These are phyloP conservation scores for Pygmarrhopalites habei DNA, from an alignment of 1,140 invertebrate genomes.

Conservation along the genomic window DNA sequence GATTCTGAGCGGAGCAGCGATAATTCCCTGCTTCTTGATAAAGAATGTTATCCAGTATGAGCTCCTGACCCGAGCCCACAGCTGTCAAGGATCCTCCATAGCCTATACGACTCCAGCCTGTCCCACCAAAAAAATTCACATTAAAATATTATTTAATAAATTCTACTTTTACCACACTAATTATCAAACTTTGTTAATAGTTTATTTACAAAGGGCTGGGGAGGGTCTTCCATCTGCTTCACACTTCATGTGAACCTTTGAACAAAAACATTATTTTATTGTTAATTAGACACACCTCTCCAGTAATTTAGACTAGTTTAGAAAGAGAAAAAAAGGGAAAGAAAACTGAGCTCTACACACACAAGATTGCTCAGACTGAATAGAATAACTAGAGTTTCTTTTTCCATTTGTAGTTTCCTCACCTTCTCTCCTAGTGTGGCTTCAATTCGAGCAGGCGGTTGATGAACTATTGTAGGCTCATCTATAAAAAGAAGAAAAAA, in stretches of 20 bases:
- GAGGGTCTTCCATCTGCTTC: constrained; percentile 54
- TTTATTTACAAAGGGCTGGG: constrained; percentile 39
- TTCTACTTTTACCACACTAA: no score
- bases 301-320: no score
- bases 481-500: constrained; percentile 31
- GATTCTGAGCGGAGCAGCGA: constrained; percentile 52
- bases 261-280: no score
- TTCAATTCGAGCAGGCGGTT: constrained; percentile 58
- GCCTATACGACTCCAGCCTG: constrained; percentile 40
- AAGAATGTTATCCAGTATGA: constrained; percentile 59
- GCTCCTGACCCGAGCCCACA: constrained; percentile 52
- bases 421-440: constrained; percentile 72
- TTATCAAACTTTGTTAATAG: no score
- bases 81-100: constrained; percentile 50
- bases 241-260: constrained; percentile 75
- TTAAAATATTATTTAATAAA: no score
- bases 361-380: no score
- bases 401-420: no score
- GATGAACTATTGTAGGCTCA: constrained; percentile 40
- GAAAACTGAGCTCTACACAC: no score
- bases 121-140: no score
- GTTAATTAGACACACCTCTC: no score
- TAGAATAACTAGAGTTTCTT: no score
- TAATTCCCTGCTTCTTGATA: constrained; percentile 71
- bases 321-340: no score